Percentiles rank a stretch among this genome's conserved stretches.
Evolutionary conservation across 64 coral and sea anemone species (phyloP).

Genomic region (Stichodactyla mertensii): DNA sequence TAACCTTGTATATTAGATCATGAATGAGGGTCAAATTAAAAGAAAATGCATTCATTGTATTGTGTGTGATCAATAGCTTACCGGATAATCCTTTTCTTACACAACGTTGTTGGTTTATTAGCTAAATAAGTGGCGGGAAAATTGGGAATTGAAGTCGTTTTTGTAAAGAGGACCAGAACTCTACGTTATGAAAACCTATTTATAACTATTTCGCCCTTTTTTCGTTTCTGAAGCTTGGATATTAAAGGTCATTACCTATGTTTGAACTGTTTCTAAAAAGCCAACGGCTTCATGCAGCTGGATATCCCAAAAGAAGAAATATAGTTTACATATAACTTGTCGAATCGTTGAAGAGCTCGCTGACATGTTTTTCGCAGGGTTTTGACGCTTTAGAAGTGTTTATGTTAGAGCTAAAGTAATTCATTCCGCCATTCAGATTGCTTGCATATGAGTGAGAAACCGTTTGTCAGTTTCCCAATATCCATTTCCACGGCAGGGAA

Average conservation of each 20-base stretch:
- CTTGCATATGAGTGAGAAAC: too few species aligned
- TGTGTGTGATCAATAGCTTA: constrained; percentile 14
- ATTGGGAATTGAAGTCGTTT: not conserved
- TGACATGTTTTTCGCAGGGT: not conserved
- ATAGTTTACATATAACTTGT: not conserved
- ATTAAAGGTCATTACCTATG: not conserved
- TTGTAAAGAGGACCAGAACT: not conserved
- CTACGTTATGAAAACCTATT: not conserved
- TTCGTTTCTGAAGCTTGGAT: not conserved
- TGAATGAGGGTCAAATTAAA: constrained; percentile 9
- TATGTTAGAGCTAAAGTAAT: not conserved
- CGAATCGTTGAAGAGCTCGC: not conserved
- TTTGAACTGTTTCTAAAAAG: not conserved
- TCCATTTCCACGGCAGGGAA: not conserved
- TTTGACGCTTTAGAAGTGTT: constrained; percentile 5
- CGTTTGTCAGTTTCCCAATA: not conserved
- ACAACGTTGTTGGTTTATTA: constrained; percentile 19
- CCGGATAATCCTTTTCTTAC: constrained; percentile 11
- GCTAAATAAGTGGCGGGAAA: not conserved
- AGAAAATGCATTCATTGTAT: constrained; percentile 13
- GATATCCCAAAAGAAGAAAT: not conserved
- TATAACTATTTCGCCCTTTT: too few species aligned
- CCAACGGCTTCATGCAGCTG: not conserved
- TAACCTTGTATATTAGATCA: constrained; percentile 14
- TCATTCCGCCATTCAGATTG: not conserved